These are phyloP conservation scores for Nebria salina DNA, from an alignment of 2,888 invertebrate species.

Conservation along the genomic window DNA sequence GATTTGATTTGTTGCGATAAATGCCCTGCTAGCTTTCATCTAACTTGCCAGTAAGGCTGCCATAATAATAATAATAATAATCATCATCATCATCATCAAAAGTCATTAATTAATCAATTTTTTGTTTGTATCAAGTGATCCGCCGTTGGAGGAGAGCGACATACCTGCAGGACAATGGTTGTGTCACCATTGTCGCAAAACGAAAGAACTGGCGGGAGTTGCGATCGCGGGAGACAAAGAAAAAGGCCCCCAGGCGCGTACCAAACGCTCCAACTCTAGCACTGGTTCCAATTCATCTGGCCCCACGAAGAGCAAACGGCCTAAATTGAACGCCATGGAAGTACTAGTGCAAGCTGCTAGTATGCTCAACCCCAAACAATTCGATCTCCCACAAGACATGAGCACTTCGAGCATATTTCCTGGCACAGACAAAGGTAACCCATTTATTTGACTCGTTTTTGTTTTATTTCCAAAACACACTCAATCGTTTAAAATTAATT, in stretches of 20 bases:
- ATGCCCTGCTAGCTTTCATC: constrained; percentile 95
- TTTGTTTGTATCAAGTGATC: constrained; percentile 73
- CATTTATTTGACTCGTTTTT: constrained; percentile 38
- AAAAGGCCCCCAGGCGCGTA: constrained; percentile 55
- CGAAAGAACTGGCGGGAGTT: constrained; percentile 55
- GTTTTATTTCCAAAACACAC: neutral
- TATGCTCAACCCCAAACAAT: constrained; percentile 88
- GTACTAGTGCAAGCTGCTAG: constrained; percentile 84
- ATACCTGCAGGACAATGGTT: constrained; percentile 93
- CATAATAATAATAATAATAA: no score
- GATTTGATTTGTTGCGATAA: constrained; percentile 95
- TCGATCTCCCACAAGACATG: constrained; percentile 86
- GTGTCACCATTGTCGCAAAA: constrained; percentile 81
- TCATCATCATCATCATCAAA: no score
- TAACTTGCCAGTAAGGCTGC: constrained; percentile 88
- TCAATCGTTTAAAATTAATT: constrained; percentile 14
- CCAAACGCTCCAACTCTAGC: constrained; percentile 56
- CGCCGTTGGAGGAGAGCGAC: constrained; percentile 88
- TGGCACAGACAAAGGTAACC: constrained; percentile 79
- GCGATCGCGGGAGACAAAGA: constrained; percentile 45
- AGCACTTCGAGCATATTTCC: constrained; percentile 80
- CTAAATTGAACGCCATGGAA: constrained; percentile 74
- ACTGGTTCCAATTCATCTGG: constrained; percentile 20
- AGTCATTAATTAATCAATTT: neutral
- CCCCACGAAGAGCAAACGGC: constrained; percentile 58